phyloP scores from a whole-genome alignment of 2,113 vertebrate species.

The Elephantulus edwardii region DNA sequence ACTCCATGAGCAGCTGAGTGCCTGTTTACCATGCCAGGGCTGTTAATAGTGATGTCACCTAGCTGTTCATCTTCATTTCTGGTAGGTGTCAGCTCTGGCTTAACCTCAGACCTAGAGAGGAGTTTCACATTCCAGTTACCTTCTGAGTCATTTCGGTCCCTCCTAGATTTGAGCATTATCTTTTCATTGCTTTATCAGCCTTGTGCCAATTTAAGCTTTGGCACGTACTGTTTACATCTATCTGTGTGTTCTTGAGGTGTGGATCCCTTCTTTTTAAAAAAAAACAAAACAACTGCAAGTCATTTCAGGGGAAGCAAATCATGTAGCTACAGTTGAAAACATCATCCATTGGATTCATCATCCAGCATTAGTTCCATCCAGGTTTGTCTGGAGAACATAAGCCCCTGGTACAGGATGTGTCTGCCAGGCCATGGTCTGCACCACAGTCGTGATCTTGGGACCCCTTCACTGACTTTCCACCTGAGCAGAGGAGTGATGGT shows the following conservation, averaged over 20 bases:
- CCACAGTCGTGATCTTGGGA: not conserved
- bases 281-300: not conserved
- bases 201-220: not conserved
- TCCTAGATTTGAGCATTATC: not conserved
- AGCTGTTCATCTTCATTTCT: too few relatives aligned
- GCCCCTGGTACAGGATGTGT: not conserved
- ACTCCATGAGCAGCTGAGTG: accelerated
- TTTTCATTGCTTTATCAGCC: not conserved
- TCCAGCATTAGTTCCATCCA: not conserved
- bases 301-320: not conserved
- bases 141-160: not conserved
- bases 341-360: not conserved
- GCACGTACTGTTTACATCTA: not conserved
- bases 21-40: not conserved
- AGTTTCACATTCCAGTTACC: not conserved
- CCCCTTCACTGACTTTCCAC: too few relatives aligned
- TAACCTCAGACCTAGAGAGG: not conserved
- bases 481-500: not conserved
- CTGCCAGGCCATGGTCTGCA: not conserved
- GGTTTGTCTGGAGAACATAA: not conserved
- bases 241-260: not conserved
- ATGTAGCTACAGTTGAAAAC: not conserved
- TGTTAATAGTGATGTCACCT: too few relatives aligned
- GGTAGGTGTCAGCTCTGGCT: not conserved
- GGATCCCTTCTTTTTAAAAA: not conserved